phyloP scores from a whole-genome alignment of 2,113 vertebrate genomes.

The Rhinichthys klamathensis region DNA sequence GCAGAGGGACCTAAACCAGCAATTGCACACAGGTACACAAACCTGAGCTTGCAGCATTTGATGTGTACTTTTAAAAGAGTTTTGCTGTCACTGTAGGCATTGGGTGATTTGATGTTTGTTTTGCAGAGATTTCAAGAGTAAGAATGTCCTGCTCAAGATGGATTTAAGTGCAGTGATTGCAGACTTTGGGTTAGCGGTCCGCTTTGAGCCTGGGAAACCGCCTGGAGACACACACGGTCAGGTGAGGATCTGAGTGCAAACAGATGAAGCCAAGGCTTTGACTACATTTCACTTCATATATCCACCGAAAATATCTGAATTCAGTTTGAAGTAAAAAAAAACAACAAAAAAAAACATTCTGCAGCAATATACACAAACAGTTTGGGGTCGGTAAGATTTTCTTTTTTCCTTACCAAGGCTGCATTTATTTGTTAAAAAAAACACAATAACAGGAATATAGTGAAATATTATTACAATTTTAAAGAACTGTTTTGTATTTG shows the following conservation, averaged over 20 bases:
- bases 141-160: slow-evolving; percentile 94
- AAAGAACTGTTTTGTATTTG: neutral
- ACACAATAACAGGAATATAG: neutral
- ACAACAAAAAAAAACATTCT: neutral
- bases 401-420: neutral
- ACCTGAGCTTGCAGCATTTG: neutral
- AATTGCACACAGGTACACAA: slow-evolving; percentile 90
- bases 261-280: neutral
- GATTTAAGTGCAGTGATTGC: slow-evolving; percentile 92
- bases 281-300: neutral
- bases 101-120: slow-evolving; percentile 28
- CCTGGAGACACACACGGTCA: slow-evolving; percentile 97
- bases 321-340: neutral
- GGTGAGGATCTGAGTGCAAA: slow-evolving; percentile 71
- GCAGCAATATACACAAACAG: neutral
- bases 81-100: neutral
- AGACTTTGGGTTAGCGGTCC: slow-evolving; percentile 95
- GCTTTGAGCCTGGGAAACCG: slow-evolving; percentile 97
- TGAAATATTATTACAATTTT: neutral
- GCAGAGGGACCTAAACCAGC: slow-evolving; percentile 97
- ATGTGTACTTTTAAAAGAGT: neutral
- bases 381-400: neutral
- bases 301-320: neutral
- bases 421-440: neutral
- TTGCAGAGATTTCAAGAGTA: slow-evolving; percentile 97